Conservation (phyloP, 2,888 invertebrate species). For the Lamellibrachia satsuma region DNA sequence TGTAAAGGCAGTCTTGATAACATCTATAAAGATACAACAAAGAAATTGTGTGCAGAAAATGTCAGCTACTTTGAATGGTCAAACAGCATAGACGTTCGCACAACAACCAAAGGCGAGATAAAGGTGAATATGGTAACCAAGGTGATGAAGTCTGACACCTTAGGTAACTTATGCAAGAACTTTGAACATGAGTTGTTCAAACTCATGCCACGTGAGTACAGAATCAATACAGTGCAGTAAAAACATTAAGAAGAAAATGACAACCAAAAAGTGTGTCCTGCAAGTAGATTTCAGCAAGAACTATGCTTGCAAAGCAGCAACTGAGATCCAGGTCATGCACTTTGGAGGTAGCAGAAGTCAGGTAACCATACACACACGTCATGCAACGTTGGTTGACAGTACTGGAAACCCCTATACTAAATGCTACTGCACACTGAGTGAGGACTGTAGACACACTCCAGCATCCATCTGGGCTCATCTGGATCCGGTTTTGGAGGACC, state of each 20-base stretch:
- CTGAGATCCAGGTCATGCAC: constrained; percentile 59
- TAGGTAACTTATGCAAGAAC: constrained; percentile 17
- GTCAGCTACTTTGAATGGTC: background rate
- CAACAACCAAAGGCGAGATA: constrained; percentile 13
- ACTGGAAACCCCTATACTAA: constrained; percentile 9
- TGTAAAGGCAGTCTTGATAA: constrained; percentile 28
- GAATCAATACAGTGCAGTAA: constrained; percentile 21
- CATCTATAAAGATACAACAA: constrained; percentile 18
- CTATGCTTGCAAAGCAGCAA: constrained; percentile 51
- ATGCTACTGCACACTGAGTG: constrained; percentile 51
- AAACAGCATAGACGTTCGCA: background rate
- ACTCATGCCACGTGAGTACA: constrained; percentile 29
- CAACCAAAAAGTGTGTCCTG: constrained; percentile 32
- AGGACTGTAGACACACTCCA: constrained; percentile 51
- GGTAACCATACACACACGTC: constrained; percentile 58
- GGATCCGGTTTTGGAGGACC: constrained; percentile 45
- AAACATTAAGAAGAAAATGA: constrained; percentile 28
- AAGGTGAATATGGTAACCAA: constrained; percentile 25
- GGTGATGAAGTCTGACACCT: constrained; percentile 4
- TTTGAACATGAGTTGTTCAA: constrained; percentile 23
- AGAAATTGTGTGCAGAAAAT: background rate
- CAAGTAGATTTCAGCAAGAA: constrained; percentile 61
- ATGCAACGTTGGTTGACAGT: constrained; percentile 45
- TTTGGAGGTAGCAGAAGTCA: constrained; percentile 55
- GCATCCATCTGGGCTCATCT: constrained; percentile 62